Base-by-base conservation (phyloP, 2,113 vertebrate species). In the Phrynosoma platyrhinos region DNA sequence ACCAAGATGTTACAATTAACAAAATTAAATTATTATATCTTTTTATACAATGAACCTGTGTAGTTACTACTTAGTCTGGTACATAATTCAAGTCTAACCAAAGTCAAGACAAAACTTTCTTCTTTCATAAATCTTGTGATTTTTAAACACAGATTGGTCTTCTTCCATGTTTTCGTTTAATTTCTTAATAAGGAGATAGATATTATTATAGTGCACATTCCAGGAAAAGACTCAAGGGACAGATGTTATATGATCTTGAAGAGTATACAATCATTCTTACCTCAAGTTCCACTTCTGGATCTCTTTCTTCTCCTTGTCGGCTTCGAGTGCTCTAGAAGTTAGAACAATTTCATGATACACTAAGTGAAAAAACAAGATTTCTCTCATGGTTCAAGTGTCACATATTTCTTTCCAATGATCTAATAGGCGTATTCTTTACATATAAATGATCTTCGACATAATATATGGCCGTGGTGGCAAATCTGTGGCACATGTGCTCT, bases 231-330 rank as follows among this genome's bases (percentile, higher is more conserved):
- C 8, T 88, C 91, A 92, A 83, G 79, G 87, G 91, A 78, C 86
- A 90, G 52, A 55, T 92, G 20, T 94, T 77, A 89, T 90, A 85
- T 86, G 64, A 94, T 77, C 25, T 86, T 74, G 20, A 0, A 92
- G 88, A 93, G 90, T 0, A 6, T 71, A 47, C 64, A 87, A 84
- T 1, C 87, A 89, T 82, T 83, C 55, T 97, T 97, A 99, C 99
- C 96, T 99, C 99, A 93, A 98, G 97, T 95, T 99, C 99, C 91
- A 99, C 98, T 94, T 98, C 98, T 0, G 99, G 98, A 93, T 99
- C 97, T 95, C 99, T 97, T 93, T 99, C 98, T 97, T 99, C 99
- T 83, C 99, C 99, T 96, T 99, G 99, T 83, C 99, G 98, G 96
- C 97, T 99, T 91, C 99, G 98, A 81, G 99, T 99, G 95, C 98